These are phyloP conservation scores for Argyra leucocephala DNA, from an alignment of 2,888 invertebrate species.

Conservation along the genomic window DNA sequence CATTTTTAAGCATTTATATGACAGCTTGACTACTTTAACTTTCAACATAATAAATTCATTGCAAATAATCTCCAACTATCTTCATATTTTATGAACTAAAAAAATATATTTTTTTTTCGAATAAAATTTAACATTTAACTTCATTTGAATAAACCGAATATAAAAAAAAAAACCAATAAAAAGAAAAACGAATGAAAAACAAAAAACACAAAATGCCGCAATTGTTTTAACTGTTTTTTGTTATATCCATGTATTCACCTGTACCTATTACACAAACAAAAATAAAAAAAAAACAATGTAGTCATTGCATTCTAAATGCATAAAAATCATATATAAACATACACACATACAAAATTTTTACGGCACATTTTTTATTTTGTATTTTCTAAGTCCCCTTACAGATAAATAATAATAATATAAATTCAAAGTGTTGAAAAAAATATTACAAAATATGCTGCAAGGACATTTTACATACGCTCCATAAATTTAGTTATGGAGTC, in stretches of 20 bases:
- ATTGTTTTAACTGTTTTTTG: not conserved
- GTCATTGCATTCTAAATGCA: not conserved
- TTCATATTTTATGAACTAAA: not conserved
- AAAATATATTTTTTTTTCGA: not conserved
- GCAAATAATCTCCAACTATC: not conserved
- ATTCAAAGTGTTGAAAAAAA: not conserved
- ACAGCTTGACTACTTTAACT: not conserved
- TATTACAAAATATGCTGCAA: not conserved
- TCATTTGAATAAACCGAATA: not conserved
- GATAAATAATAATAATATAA: not conserved
- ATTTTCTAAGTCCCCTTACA: not conserved
- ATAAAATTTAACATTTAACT: not conserved
- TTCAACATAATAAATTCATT: not conserved
- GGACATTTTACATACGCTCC: slow-evolving; percentile 3
- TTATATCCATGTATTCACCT: no score
- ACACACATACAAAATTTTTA: not conserved
- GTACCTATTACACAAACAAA: no score
- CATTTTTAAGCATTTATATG: not conserved
- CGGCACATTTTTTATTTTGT: not conserved
- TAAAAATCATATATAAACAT: no score
- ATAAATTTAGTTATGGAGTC: not conserved
- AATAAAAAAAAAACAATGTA: not conserved
- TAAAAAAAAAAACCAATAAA: not conserved
- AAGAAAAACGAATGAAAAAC: not conserved
- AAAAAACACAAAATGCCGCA: not conserved